phyloP scores from a whole-genome alignment of 2,797 vertebrate genomes.

The Monodelphis domestica region DNA sequence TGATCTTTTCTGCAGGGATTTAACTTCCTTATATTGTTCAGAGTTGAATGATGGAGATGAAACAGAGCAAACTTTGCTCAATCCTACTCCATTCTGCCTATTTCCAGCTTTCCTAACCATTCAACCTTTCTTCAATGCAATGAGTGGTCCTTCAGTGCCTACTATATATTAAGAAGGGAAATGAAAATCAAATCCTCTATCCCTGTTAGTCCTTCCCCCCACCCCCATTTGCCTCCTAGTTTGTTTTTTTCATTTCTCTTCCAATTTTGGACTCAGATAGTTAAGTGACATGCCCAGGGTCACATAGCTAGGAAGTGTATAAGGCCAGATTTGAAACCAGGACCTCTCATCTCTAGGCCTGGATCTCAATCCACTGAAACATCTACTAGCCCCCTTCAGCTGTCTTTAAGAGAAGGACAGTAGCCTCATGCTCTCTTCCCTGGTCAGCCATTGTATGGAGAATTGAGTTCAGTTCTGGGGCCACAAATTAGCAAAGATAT shows the following conservation, averaged over 20 bases:
- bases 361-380: too few species aligned
- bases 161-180: too few species aligned
- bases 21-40: constrained; percentile 36
- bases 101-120: background rate
- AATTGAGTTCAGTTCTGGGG: background rate
- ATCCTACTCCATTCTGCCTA: background rate
- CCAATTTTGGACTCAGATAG: too few species aligned
- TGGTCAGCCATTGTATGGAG: background rate
- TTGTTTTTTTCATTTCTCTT: too few species aligned
- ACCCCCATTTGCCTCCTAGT: too few species aligned
- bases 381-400: too few species aligned
- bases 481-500: background rate
- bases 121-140: background rate
- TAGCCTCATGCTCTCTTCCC: background rate
- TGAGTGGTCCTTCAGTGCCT: background rate
- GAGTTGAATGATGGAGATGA: background rate
- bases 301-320: too few species aligned
- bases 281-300: too few species aligned
- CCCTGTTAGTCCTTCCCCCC: too few species aligned
- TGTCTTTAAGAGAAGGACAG: background rate
- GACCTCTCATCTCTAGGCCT: too few species aligned
- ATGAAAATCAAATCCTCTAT: too few species aligned
- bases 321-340: too few species aligned
- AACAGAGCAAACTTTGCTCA: constrained; percentile 20
- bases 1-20: constrained; percentile 55